Evolutionary conservation across 2,113 vertebrate species (phyloP), one percentile per base, ranked within the genome.

Genomic region (Pachyramphus minor): DNA sequence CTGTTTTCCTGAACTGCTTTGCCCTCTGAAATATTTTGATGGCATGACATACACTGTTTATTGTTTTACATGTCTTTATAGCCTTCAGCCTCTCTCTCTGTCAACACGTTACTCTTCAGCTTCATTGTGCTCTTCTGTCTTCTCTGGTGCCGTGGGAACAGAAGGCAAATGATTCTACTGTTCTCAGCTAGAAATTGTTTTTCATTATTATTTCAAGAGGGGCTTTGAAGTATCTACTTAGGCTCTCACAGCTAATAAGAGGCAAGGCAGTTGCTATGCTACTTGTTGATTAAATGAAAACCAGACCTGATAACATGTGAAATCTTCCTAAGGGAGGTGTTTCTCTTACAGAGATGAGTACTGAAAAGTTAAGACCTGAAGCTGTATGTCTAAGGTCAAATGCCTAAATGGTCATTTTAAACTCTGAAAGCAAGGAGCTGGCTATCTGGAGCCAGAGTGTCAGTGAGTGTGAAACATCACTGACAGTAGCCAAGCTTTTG

Each of bases 201-300:
- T 96, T 94, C 93, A 97, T 97, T 96, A 93, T 93, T 56, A 96
- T 96, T 96, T 96, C 93, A 96, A 97, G 96, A 93, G 96, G 92
- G 44, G 33, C 90, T 93, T 96, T 97, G 95, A 96, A 97, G 92
- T 96, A 84, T 90, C 90, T 95, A 72, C 96, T 96, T 96, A 90
- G 37, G 58, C 90, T 95, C 95, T 96, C 85, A 92, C 25, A 90
- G 83, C 90, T 96, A 94, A 84, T 84, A 90, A 75, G 76, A 90
- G 56, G 90, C 93, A 94, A 87, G 85, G 88, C 93, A 72, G 95
- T 95, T 96, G 95, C 92, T 92, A 89, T 84, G 93, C 80, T 96
- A 89, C 92, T 96, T 95, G 96, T 96, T 96, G 96, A 94, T 93
- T 96, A 96, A 96, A 97, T 96, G 93, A 96, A 95, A 96, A 95